Conservation (phyloP, 1,140 invertebrate species). For the Phthorimaea operculella region DNA sequence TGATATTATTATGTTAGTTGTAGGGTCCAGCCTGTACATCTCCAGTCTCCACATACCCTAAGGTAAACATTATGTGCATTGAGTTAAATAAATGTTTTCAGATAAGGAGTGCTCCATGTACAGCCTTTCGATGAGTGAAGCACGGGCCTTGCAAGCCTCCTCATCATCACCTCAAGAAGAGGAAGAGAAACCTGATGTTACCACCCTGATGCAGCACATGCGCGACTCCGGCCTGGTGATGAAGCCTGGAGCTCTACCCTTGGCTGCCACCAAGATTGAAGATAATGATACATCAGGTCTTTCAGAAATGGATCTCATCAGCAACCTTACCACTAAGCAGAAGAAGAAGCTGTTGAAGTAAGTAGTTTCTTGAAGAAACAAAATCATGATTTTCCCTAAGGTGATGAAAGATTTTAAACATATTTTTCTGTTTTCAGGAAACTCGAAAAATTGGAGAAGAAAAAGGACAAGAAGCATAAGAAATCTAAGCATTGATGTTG, state of each 20-base stretch:
- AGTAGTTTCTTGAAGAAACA: conserved; percentile 33
- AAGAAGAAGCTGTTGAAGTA: conserved; percentile 91
- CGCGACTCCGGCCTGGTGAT: conserved; percentile 90
- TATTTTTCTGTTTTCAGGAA: conserved; percentile 69
- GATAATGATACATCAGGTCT: conserved; percentile 69
- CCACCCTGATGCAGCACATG: conserved; percentile 89
- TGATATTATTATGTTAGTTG: no score
- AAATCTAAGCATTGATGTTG: conserved; percentile 38
- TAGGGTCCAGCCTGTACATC: no score
- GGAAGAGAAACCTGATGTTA: conserved; percentile 67
- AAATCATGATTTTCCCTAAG: no score
- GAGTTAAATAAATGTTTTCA: no score
- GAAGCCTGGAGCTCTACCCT: conserved; percentile 77
- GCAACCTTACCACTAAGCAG: conserved; percentile 86
- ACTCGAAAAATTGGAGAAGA: conserved; percentile 80
- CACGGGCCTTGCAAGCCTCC: conserved; percentile 69
- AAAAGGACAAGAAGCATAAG: conserved; percentile 70
- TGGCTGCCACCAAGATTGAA: conserved; percentile 53
- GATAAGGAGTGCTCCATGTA: conserved; percentile 95
- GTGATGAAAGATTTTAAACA: no score
- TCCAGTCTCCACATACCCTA: no score
- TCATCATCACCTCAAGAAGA: conserved; percentile 72
- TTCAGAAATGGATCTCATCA: conserved; percentile 81
- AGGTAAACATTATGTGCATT: no score
- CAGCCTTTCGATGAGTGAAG: conserved; percentile 80